Conservation (phyloP, 2,113 vertebrate species). For the Cochlearius cochlearius region DNA sequence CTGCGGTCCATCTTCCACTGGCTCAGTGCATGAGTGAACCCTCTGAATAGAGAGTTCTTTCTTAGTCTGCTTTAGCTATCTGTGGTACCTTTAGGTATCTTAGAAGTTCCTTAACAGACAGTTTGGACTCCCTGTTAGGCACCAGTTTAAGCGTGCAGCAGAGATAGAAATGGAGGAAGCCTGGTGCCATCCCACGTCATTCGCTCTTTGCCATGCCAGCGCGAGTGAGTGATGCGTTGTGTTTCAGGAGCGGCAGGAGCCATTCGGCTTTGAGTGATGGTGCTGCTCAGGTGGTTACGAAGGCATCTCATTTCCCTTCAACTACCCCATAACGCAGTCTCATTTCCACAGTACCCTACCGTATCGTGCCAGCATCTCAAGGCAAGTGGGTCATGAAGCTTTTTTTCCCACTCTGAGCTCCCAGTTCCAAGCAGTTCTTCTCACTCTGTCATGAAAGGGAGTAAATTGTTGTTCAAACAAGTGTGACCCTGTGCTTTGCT, state of each 20-base stretch:
- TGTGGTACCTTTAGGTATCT: background rate
- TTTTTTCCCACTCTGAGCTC: background rate
- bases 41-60: background rate
- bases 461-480: conserved; percentile 3
- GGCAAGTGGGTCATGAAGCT: background rate
- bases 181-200: background rate
- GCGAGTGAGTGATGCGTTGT: background rate
- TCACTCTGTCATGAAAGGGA: background rate
- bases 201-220: background rate
- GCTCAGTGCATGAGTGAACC: background rate
- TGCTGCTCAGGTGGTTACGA: background rate
- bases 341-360: background rate
- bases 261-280: background rate
- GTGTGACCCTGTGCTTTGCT: background rate
- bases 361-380: background rate
- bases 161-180: background rate
- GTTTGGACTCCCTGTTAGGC: background rate
- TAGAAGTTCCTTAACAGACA: background rate
- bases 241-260: background rate
- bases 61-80: background rate
- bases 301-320: background rate
- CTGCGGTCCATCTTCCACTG: background rate
- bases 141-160: background rate
- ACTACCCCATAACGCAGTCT: background rate
- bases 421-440: background rate